A percentile compares a stretch with the other conserved stretches of the same genome.
phyloP scores from a whole-genome alignment of 35 echinoderm and acorn worm genomes.

The Diadema setosum region DNA sequence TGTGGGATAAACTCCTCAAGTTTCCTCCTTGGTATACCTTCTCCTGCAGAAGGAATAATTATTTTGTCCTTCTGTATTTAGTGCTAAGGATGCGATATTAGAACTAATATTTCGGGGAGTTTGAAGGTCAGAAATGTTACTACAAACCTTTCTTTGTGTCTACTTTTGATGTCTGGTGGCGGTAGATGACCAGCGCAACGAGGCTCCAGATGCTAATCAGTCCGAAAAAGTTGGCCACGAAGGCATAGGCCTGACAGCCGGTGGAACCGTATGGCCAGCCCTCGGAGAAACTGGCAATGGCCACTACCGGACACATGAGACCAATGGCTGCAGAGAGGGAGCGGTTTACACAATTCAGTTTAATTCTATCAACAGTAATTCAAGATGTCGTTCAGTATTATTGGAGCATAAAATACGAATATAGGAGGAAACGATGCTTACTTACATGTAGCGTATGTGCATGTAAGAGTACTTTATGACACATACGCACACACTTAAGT shows the following conservation, averaged over 20 bases:
- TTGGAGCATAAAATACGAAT: too few relatives aligned
- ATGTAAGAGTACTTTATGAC: too few relatives aligned
- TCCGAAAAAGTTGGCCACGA: constrained; percentile 52
- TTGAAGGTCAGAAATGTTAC: too few relatives aligned
- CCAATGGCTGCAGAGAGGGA: constrained; percentile 38
- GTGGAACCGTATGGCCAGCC: constrained; percentile 51
- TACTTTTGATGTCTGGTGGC: background rate
- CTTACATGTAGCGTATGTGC: too few relatives aligned
- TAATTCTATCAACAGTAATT: too few relatives aligned
- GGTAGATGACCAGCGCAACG: constrained; percentile 28
- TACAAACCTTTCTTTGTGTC: background rate
- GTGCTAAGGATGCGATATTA: background rate
- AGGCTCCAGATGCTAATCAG: constrained; percentile 54
- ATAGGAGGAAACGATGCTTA: too few relatives aligned
- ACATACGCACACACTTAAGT: too few relatives aligned
- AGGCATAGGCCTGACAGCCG: constrained; percentile 55
- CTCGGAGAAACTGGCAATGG: constrained; percentile 41
- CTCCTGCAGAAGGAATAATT: background rate
- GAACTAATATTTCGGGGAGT: background rate
- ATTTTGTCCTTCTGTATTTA: background rate
- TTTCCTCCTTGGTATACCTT: background rate
- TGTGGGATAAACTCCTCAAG: background rate
- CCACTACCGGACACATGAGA: constrained; percentile 62
- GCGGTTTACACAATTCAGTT: background rate
- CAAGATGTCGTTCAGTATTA: too few relatives aligned